Base-by-base conservation (phyloP, 2,888 invertebrate genomes). In the Brenthis ino region DNA sequence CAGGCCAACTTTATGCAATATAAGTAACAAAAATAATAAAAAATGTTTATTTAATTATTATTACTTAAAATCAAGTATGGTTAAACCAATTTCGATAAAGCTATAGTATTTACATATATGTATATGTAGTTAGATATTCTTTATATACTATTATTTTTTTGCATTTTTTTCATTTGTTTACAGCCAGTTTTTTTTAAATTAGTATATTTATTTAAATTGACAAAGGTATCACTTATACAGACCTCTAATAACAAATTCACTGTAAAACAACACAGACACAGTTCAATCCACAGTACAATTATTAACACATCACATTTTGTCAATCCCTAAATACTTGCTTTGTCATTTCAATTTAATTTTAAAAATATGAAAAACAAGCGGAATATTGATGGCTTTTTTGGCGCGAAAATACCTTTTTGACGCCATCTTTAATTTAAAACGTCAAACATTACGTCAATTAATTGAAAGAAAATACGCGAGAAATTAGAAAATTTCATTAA, bases 321-420 rank as follows among this genome's bases (percentile, higher is more conserved):
- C 74, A 72, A 78, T 66, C 79, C 80, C 78, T 74, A 78, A 71
- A 74, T 66, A 67, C 57, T 69, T 77, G 77, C 75, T 82, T 84
- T 85, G 84, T 92, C 91, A 91, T 92, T 92, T 92, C 87, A 91
- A 87, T 84, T 92, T 92, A 74, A 91, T 92, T 90, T 92, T 92
- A 76, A 92, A 91, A 76, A 91, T 83, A 77, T 86, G 89, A 77
- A 86, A 91, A 61, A 88, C 85, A 75, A 88, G 85, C 70, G 85
- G 84, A 73, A 84, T 81, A 57, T 79, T 88, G 74, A 82, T 87
- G 73, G 84, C 80, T 83, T 88, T 89, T 89, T 86, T 90, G 88
- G 90, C 91, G 91, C 89, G 88, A 87, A 91, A 88, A 81, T 77
- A 79, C 76, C 80, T 80, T 74, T 80, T 80, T 69, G 77, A 74